Evolutionary conservation across 1,140 invertebrate species (phyloP).

Genomic region (Eufriesea mexicana): DNA sequence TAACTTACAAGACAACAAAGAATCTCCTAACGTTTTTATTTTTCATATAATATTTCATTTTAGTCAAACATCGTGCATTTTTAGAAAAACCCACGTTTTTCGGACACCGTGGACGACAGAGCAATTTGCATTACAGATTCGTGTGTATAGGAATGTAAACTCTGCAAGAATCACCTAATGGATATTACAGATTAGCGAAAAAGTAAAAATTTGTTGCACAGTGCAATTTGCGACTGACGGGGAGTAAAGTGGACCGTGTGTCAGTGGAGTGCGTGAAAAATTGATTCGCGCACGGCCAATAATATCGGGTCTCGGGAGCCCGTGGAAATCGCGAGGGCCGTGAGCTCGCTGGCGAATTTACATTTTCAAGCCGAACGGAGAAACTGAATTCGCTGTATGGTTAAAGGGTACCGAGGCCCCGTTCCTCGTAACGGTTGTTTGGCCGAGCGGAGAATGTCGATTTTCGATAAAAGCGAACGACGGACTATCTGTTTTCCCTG

Average conservation of each 20-base stretch:
- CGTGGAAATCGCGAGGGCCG: neutral
- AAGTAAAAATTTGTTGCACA: too few species aligned
- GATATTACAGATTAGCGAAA: too few species aligned
- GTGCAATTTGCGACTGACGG: neutral
- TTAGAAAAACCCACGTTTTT: too few species aligned
- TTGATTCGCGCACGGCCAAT: neutral
- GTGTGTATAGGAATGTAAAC: too few species aligned
- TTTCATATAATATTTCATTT: too few species aligned
- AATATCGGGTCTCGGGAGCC: neutral
- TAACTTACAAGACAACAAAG: too few species aligned
- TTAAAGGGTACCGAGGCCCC: neutral
- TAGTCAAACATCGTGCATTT: too few species aligned
- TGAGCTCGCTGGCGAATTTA: neutral
- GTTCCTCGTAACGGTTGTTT: conserved; percentile 13
- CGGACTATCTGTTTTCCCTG: conserved; percentile 4
- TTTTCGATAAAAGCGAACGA: conserved; percentile 30
- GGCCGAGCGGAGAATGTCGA: conserved; percentile 3
- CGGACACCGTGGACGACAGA: too few species aligned
- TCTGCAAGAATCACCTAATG: too few species aligned
- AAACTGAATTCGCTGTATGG: neutral
- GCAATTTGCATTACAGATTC: too few species aligned
- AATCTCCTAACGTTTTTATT: too few species aligned
- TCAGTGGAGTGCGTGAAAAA: neutral
- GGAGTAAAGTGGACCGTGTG: neutral
- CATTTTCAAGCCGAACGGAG: conserved; percentile 11